Evolutionary conservation across 1,140 invertebrate genomes (phyloP), one percentile per base, ranked within the genome.

Genomic region (Brachionus rotundiformis): DNA sequence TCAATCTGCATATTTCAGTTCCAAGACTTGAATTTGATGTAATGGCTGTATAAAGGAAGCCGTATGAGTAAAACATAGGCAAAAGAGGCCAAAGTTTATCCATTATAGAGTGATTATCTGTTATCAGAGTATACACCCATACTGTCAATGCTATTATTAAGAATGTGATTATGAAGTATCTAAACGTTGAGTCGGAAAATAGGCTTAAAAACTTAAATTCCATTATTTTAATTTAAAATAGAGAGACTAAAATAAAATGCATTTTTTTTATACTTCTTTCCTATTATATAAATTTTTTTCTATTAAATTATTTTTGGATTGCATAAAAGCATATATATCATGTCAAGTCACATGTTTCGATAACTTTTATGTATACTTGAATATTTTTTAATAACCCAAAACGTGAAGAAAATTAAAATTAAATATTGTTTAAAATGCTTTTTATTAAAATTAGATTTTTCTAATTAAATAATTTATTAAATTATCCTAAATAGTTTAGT

Each of bases 11-110:
- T 19, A 49, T 19, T 2, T 33, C 44, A 27, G 73, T 29, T 1
- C 23, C 75, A 6, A 41, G 7, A 10, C 31, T 19, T 7, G 36
- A n/a, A 16, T 4, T 63, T 19, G 31, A 59, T 39, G 36, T 36
- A 3, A 59, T 13, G 11, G 59, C 31, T 2, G 47, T 59, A 19
- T 59, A 54, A 5, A 79, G 31, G 29, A 16, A 79, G 23, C 47
- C 76, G 3, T 16, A 29, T 36, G 76, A 54, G 41, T 79, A 79
- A 27, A 63, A 54, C 25, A 79, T 79, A 4, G 76, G 76, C 16
- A 79, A 79, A 10, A 79, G 11, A 63, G 47, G 47, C 76, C 76
- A 79, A 39, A 79, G 13, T 41, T 39, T 54, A 8, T 79, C 76
- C 76, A 79, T 79, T 3, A 33, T 23, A 5, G 76, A 79, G 31